phyloP scores from a whole-genome alignment of 2,113 vertebrate genomes.

The Bostrychus sinensis region DNA sequence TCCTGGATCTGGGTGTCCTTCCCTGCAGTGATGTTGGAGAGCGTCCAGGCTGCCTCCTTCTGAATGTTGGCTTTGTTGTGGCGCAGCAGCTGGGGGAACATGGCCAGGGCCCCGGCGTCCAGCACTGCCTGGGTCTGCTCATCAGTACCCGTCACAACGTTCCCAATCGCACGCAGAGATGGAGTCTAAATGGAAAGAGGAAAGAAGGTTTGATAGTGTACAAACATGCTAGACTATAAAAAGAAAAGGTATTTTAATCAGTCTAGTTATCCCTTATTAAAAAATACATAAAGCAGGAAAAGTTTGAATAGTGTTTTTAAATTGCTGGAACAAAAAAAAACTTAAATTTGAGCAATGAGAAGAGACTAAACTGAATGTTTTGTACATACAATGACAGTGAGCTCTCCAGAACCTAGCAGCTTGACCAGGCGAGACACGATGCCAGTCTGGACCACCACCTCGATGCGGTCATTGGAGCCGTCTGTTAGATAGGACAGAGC shows the following conservation, averaged over 20 bases:
- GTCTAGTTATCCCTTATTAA: too few relatives aligned
- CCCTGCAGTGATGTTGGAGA: slow-evolving; percentile 97
- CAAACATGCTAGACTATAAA: not conserved
- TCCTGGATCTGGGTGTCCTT: slow-evolving; percentile 92
- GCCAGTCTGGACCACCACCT: slow-evolving; percentile 89
- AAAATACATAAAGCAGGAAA: too few relatives aligned
- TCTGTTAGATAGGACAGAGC: slow-evolving; percentile 95
- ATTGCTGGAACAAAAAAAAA: too few relatives aligned
- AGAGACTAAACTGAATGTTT: too few relatives aligned
- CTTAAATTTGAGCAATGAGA: too few relatives aligned
- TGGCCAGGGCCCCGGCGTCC: slow-evolving; percentile 81
- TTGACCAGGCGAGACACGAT: slow-evolving; percentile 89
- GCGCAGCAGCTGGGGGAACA: slow-evolving; percentile 85
- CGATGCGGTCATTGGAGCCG: slow-evolving; percentile 93
- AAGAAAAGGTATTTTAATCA: too few relatives aligned
- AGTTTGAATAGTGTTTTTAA: too few relatives aligned
- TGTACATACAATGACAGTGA: slow-evolving; percentile 86
- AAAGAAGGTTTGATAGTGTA: not conserved
- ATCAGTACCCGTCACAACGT: slow-evolving; percentile 98
- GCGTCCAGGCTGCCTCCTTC: slow-evolving; percentile 95
- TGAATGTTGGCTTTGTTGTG: slow-evolving; percentile 92
- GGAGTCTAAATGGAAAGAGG: slow-evolving; percentile 83
- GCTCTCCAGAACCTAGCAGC: slow-evolving; percentile 85
- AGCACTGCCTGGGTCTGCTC: slow-evolving; percentile 96
- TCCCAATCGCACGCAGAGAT: slow-evolving; percentile 89